A percentile compares a stretch with the other conserved stretches of the same genome.
phyloP scores from a whole-genome alignment of 2,113 vertebrate species.

The Shinisaurus crocodilurus region DNA sequence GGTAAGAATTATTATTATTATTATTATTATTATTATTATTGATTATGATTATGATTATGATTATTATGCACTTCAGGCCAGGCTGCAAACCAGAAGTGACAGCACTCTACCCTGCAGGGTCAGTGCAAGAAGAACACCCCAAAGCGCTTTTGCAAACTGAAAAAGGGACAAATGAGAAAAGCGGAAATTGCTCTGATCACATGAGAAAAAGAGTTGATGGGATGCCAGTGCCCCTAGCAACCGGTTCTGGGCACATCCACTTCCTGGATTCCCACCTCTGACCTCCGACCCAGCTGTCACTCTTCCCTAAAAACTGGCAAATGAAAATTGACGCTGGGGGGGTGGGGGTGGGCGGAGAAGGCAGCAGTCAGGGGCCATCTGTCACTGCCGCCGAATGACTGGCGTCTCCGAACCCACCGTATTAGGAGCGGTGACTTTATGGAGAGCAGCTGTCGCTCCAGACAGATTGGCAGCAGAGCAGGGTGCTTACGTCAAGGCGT shows the following conservation, averaged over 20 bases:
- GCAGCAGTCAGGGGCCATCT: neutral
- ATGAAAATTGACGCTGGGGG: neutral
- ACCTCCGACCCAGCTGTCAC: neutral
- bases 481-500: neutral
- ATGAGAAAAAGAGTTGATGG: neutral
- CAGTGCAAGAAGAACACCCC: neutral
- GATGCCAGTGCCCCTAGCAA: neutral
- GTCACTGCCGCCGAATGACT: neutral
- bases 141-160: neutral
- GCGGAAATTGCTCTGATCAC: too few relatives aligned
- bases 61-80: too few relatives aligned
- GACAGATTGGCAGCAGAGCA: neutral
- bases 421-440: neutral
- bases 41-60: too few relatives aligned
- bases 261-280: neutral
- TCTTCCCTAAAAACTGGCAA: neutral
- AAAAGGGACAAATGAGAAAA: neutral
- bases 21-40: too few relatives aligned
- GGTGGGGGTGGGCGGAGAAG: neutral
- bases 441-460: conserved; percentile 7
- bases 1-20: too few relatives aligned
- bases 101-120: too few relatives aligned
- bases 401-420: neutral
- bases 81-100: too few relatives aligned
- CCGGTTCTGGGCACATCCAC: neutral